Evolutionary conservation across 1,140 invertebrate species (phyloP), one percentile per base, ranked within the genome.

Genomic region (Phymastichus coffea): DNA sequence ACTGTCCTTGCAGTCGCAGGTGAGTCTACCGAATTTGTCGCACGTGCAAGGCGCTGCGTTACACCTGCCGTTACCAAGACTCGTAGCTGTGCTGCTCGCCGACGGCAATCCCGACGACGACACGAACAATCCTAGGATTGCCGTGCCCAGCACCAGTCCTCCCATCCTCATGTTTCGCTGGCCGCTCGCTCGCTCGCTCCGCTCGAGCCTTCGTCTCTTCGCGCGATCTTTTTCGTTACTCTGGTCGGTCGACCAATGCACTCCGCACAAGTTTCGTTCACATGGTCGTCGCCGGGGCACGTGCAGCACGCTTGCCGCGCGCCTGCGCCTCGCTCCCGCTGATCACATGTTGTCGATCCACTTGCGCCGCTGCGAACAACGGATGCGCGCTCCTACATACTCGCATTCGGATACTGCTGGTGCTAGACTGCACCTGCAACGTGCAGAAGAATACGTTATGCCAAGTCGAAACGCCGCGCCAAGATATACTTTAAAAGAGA

Each of bases 1-100:
- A n/a, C 78, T 72, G 37, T 69, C 69, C 38, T 81, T 81, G 72
- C 84, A 86, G 66, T 78, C 79, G 72, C 84, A 86, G 67, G 78
- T 80, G 44, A 86, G 74, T 44, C 82, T 75, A 23, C 81, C 81
- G 63, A 82, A 82, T 14, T 77, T 67, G 66, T 86, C 83, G 71
- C 84, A 86, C 44, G 69, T 77, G 68, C 84, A 86, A 17, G 78
- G 77, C 15, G 70, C 73, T 25, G 78, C 77, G 55, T 84, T 80
- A 47, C 83, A 79, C 72, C 82, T 84, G 61, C 80, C 33, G 78
- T 81, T 48, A 79, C 6, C 28, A 6, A 33, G 28, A 8, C 14
- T 33, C 30, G n/a, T 33, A 78, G 61, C 73, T 75, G 59, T 12
- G 28, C 28, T 6, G 28, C 28, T 12, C 28, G 28, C 12, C 6